Conservation (phyloP, 2,888 invertebrate genomes). For the Thecophora atra region DNA sequence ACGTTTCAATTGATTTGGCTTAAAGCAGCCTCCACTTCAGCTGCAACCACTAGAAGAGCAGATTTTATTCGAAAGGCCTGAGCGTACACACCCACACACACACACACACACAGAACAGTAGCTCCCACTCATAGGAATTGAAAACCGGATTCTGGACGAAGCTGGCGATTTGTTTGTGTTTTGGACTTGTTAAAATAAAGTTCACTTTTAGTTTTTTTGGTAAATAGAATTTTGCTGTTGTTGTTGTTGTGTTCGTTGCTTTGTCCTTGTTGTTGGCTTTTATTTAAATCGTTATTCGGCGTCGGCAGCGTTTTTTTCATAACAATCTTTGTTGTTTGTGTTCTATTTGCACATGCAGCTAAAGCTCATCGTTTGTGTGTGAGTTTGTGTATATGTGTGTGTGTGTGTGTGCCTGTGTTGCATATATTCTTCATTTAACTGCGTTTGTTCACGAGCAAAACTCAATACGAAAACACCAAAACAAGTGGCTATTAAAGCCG, state of each 20-base stretch:
- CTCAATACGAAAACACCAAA: conserved; percentile 22
- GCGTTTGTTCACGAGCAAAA: conserved; percentile 5
- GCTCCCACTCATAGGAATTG: neutral
- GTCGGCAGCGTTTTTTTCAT: conserved; percentile 9
- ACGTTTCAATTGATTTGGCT: conserved; percentile 32
- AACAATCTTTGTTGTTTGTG: conserved; percentile 1
- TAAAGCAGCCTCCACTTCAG: conserved; percentile 6
- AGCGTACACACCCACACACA: neutral
- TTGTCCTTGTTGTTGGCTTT: conserved; percentile 20
- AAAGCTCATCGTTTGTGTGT: neutral
- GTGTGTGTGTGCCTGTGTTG: neutral
- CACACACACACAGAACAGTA: neutral
- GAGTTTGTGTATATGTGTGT: neutral
- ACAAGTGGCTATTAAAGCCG: conserved; percentile 30
- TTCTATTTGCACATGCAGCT: neutral
- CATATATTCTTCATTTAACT: neutral
- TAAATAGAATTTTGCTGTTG: neutral
- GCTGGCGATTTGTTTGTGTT: conserved; percentile 19
- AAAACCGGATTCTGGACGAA: neutral
- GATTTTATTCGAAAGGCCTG: conserved; percentile 11
- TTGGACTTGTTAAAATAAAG: conserved; percentile 33
- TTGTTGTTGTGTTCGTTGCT: conserved; percentile 20
- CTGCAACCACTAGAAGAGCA: conserved; percentile 22
- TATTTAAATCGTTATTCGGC: conserved; percentile 31
- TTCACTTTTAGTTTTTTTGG: conserved; percentile 1